Percentiles rank a stretch among this genome's conserved stretches.
Evolutionary conservation across 2,113 vertebrate species (phyloP).

Genomic region (Malaclemys terrapin): DNA sequence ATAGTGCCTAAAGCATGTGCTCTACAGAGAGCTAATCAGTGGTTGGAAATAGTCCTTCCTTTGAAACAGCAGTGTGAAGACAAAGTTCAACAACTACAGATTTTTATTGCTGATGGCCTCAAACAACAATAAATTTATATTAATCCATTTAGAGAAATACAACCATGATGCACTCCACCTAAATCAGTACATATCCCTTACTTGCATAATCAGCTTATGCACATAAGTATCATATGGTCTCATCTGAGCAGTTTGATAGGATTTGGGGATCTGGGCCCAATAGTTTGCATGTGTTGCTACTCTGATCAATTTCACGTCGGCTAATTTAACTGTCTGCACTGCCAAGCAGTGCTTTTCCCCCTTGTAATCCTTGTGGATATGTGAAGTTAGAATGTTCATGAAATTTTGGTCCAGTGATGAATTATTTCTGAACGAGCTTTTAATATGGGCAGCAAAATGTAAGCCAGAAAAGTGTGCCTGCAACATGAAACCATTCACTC

Average conservation of each 20-base stretch:
- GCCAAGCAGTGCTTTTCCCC: constrained; percentile 40
- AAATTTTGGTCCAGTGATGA: constrained; percentile 60
- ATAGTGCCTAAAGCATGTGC: not conserved
- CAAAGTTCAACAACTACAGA: accelerated
- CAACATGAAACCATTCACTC: not conserved
- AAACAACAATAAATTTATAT: not conserved
- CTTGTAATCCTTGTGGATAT: constrained; percentile 32
- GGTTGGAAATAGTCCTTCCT: not conserved
- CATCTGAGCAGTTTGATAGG: not conserved
- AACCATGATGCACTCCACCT: not conserved
- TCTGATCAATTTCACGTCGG: not conserved
- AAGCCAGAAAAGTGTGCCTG: not conserved
- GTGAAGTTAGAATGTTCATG: constrained; percentile 54
- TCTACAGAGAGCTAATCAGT: not conserved
- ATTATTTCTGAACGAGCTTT: constrained; percentile 72
- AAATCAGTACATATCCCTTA: not conserved
- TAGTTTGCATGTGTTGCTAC: constrained; percentile 46
- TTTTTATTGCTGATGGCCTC: not conserved
- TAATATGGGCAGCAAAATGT: constrained; percentile 38
- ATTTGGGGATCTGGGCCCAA: constrained; percentile 2
- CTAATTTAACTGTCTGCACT: constrained; percentile 26
- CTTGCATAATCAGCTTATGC: not conserved
- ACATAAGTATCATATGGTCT: not conserved
- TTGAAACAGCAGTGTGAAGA: not conserved
- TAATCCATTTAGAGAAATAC: not conserved